Evolutionary conservation across 2,113 vertebrate genomes (phyloP).

Genomic region (Oreochromis niloticus): DNA sequence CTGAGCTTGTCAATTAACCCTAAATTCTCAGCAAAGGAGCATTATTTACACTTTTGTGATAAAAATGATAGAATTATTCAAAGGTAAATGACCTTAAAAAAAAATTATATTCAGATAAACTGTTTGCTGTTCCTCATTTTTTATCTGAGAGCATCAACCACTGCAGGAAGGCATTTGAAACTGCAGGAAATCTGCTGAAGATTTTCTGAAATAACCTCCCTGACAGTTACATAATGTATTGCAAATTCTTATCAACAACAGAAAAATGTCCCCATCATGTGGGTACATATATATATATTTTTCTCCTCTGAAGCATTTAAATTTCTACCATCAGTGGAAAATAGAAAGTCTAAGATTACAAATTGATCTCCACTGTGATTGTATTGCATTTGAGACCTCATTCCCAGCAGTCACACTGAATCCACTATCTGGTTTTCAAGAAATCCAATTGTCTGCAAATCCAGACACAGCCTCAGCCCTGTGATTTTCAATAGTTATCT

Average conservation of each 20-base stretch:
- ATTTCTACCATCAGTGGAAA: background rate
- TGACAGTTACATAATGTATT: background rate
- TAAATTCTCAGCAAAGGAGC: background rate
- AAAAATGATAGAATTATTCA: background rate
- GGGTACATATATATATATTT: background rate
- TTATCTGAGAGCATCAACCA: background rate
- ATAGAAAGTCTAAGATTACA: background rate
- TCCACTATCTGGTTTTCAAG: background rate
- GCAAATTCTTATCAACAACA: background rate
- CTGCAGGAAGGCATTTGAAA: background rate
- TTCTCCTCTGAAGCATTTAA: background rate
- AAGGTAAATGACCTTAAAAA: accelerated
- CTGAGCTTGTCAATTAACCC: background rate
- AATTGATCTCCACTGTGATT: background rate
- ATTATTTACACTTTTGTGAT: background rate
- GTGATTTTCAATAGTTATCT: constrained; percentile 9
- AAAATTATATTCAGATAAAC: background rate
- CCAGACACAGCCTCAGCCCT: background rate
- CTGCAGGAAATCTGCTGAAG: background rate
- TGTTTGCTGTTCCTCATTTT: background rate
- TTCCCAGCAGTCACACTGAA: background rate
- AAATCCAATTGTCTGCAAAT: constrained; percentile 8
- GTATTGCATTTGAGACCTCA: background rate
- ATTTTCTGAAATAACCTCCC: background rate
- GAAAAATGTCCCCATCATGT: background rate